A percentile compares a stretch with the other conserved stretches of the same genome.
phyloP scores from a whole-genome alignment of 2,797 vertebrate species.

The Oreonectes daqikongensis region DNA sequence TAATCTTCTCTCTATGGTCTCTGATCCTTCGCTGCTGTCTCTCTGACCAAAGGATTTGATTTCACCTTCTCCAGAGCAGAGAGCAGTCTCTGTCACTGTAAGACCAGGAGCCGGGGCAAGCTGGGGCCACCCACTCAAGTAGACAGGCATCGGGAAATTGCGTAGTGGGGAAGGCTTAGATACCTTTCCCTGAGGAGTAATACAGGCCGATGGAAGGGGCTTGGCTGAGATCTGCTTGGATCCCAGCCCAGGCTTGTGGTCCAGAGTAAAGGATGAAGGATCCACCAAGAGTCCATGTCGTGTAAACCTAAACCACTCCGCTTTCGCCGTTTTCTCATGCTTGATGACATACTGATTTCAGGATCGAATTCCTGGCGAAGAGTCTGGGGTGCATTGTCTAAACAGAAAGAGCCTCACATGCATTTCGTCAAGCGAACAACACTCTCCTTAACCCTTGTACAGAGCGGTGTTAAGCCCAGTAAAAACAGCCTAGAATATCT shows the following conservation, averaged over 20 bases:
- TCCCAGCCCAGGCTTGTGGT: slow-evolving; percentile 54
- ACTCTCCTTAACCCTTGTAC: neutral
- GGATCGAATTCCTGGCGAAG: neutral
- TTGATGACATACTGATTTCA: slow-evolving; percentile 25
- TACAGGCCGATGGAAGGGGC: slow-evolving; percentile 30
- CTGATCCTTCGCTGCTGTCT: slow-evolving; percentile 41
- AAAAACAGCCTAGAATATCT: slow-evolving; percentile 24
- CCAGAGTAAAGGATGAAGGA: slow-evolving; percentile 48
- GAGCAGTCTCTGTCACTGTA: slow-evolving; percentile 37
- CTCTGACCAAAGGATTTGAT: slow-evolving; percentile 31
- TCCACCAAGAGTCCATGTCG: slow-evolving; percentile 55
- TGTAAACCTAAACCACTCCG: slow-evolving; percentile 50
- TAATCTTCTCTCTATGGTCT: slow-evolving; percentile 42
- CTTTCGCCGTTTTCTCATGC: slow-evolving; percentile 20
- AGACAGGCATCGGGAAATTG: slow-evolving; percentile 48
- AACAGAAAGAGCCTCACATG: slow-evolving; percentile 9
- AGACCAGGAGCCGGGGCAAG: slow-evolving; percentile 42
- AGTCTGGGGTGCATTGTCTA: neutral
- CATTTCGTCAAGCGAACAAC: slow-evolving; percentile 11
- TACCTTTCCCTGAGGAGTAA: slow-evolving; percentile 48
- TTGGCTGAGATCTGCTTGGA: slow-evolving; percentile 51
- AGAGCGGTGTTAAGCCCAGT: neutral
- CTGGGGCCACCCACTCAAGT: slow-evolving; percentile 46
- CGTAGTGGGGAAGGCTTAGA: slow-evolving; percentile 38
- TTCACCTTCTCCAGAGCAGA: slow-evolving; percentile 45